Evolutionary conservation across 2,113 vertebrate genomes (phyloP), one percentile per base, ranked within the genome.

Genomic region (Ammodytes dubius): DNA sequence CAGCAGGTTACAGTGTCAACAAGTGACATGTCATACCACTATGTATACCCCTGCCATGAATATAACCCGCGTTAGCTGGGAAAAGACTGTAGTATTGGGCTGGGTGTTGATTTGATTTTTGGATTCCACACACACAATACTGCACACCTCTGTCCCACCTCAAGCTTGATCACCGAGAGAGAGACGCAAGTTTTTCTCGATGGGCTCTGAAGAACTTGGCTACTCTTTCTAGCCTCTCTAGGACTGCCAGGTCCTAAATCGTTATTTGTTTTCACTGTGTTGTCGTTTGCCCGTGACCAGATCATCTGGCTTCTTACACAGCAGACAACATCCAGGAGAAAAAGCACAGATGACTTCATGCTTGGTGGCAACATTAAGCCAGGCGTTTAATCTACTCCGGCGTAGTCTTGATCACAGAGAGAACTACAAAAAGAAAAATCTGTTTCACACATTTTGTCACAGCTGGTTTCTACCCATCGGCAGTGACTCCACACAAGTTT

Each of bases 1-100:
- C 57, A 70, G 85, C 74, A 57, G 67, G 69, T 66, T 49, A 68
- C 27, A 17, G n/a, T 47, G 56, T 82, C 81, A 70, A 68, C 61
- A 77, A 50, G 53, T 42, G 70, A 46, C 77, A 68, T 50, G 64
- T 58, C 76, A 27, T 27, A 67, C 50, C 43, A 27, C 27, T 27
- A 27, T n/a, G 27, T 61, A 35, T 43, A 66, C 52, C n/a, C 7
- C 40, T 37, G 40, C 19, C 37, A 45, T 17, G 2, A 64, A 45
- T 39, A 45, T 10, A 6, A 0, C 52, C 46, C 35, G 45, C 58
- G 27, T 42, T 52, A 35, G 65, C 13, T 6, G 35, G 9, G 52
- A 59, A 42, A 43, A 47, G 42, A 9, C 0, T 49, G 14, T 11
- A 6, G 35, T 37, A 9, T 40, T 4, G 56, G 35, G 58, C n/a